Conservation (phyloP, 1,140 invertebrate species). For the Eriocheir sinensis region DNA sequence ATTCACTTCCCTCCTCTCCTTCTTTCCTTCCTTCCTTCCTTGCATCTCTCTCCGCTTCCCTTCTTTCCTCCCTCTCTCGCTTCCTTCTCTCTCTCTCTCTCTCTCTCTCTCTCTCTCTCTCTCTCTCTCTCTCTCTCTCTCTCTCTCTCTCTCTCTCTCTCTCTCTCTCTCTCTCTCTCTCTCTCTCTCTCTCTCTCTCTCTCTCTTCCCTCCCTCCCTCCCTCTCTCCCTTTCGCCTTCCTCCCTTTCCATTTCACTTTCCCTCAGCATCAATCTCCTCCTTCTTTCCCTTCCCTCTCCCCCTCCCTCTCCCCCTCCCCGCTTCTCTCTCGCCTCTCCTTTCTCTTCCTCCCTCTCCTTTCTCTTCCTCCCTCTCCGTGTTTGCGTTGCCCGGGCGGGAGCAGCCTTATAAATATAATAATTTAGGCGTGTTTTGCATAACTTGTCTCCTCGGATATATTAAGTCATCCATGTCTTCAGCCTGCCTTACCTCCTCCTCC, state of each 20-base stretch:
- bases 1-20: neutral
- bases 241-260: neutral
- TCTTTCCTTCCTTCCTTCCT: too few relatives aligned
- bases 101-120: neutral
- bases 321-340: neutral
- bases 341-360: neutral
- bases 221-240: neutral
- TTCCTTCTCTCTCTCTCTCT: neutral
- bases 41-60: too few relatives aligned
- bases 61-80: neutral
- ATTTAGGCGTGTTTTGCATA: slow-evolving; percentile 15
- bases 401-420: neutral
- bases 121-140: neutral
- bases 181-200: slow-evolving; percentile 17
- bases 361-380: neutral
- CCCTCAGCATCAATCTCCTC: too few relatives aligned
- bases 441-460: neutral
- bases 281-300: neutral
- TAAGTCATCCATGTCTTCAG: neutral
- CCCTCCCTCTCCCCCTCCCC: slow-evolving; percentile 1
- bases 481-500: neutral
- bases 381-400: neutral
- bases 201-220: too few relatives aligned
- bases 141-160: neutral
- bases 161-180: slow-evolving; percentile 7